Evolutionary conservation across 2,888 invertebrate species (phyloP).

Genomic region (Tetragonula carbonaria): DNA sequence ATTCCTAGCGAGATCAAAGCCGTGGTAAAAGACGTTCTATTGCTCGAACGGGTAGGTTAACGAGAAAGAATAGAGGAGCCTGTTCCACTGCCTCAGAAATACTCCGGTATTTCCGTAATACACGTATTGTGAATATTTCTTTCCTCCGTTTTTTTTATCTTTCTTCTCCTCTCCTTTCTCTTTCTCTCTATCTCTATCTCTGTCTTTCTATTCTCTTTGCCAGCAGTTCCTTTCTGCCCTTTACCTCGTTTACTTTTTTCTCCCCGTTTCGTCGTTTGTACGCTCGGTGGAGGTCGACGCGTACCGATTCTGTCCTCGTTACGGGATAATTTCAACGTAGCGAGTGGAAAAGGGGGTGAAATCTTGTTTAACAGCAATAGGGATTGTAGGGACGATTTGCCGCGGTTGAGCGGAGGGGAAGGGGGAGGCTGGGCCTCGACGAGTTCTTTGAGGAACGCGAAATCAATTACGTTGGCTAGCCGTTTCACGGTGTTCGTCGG

Average conservation of each 20-base stretch:
- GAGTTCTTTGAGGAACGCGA: slow-evolving; percentile 7
- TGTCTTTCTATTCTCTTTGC: not conserved
- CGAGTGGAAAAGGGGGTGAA: slow-evolving; percentile 11
- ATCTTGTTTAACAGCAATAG: slow-evolving; percentile 4
- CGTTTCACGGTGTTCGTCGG: not conserved
- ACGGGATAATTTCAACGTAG: slow-evolving; percentile 36
- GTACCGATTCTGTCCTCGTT: slow-evolving; percentile 31
- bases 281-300: not conserved
- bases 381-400: not conserved
- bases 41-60: slow-evolving; percentile 72
- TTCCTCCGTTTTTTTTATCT: not conserved
- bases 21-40: slow-evolving; percentile 69
- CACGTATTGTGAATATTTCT: slow-evolving; percentile 29
- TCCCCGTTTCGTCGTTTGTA: not conserved
- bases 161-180: too few species aligned
- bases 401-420: not conserved
- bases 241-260: too few species aligned
- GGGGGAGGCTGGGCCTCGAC: too few species aligned
- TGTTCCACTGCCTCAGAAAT: not conserved
- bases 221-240: not conserved
- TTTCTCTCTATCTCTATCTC: too few species aligned
- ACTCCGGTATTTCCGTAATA: slow-evolving; percentile 19
- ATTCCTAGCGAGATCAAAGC: slow-evolving; percentile 69
- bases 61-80: slow-evolving; percentile 46
- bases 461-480: slow-evolving; percentile 8